Conservation (phyloP, 2,113 vertebrate genomes). For the Podarcis raffonei region DNA sequence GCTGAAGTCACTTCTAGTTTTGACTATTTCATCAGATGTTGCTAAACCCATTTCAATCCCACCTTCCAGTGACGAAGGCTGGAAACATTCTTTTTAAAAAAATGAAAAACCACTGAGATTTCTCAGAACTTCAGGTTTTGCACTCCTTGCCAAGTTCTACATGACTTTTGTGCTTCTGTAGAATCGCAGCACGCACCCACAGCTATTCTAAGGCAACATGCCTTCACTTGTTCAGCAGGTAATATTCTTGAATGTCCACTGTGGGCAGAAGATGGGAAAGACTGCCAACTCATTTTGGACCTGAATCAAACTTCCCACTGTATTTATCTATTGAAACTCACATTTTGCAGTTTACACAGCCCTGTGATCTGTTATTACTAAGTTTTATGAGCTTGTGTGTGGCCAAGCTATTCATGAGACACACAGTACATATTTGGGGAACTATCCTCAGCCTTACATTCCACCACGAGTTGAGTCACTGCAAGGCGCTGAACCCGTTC, state of each 20-base stretch:
- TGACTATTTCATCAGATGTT: not conserved
- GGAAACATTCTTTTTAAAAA: not conserved
- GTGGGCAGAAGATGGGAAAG: not conserved
- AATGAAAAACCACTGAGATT: not conserved
- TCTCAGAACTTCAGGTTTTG: not conserved
- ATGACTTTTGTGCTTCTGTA: not conserved
- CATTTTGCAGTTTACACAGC: not conserved
- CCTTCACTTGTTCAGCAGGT: not conserved
- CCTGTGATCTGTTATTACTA: slow-evolving; percentile 20
- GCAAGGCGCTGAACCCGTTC: slow-evolving; percentile 40
- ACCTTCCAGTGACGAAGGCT: not conserved
- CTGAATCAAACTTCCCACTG: not conserved
- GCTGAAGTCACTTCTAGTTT: not conserved
- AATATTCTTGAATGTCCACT: not conserved
- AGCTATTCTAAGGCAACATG: not conserved
- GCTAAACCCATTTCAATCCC: too few relatives aligned
- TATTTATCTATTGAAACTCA: not conserved
- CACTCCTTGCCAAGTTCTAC: not conserved
- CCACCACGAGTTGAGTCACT: slow-evolving; percentile 40
- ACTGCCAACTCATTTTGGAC: not conserved
- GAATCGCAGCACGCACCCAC: not conserved
- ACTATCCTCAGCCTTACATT: slow-evolving; percentile 27
- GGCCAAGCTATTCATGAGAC: not conserved
- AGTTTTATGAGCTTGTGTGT: slow-evolving; percentile 16
- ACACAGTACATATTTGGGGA: not conserved